Evolutionary conservation across 2,888 invertebrate genomes (phyloP).

Genomic region (Halictus ligatus): DNA sequence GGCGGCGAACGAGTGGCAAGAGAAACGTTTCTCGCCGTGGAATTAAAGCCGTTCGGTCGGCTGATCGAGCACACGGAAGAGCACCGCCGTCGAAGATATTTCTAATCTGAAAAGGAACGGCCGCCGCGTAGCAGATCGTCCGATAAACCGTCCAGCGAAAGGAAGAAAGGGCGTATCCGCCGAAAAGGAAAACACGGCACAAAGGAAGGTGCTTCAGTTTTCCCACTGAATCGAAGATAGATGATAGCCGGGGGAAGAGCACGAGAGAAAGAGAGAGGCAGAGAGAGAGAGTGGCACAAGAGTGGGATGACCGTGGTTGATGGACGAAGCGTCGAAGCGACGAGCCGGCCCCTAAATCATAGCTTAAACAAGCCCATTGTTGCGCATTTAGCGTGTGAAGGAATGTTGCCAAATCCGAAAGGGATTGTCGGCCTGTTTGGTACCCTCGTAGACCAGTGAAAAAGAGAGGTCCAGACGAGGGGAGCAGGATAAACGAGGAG

Average conservation of each 20-base stretch:
- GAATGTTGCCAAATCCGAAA: constrained; percentile 81
- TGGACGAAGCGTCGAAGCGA: constrained; percentile 69
- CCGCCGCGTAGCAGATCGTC: constrained; percentile 39
- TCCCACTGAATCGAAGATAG: constrained; percentile 74
- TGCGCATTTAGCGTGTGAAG: constrained; percentile 83
- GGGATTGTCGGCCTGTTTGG: constrained; percentile 63
- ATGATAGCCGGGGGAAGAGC: constrained; percentile 63
- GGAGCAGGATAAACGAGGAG: constrained; percentile 53
- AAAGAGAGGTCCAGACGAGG: constrained; percentile 45
- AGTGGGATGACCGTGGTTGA: constrained; percentile 65
- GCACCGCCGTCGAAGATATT: constrained; percentile 19
- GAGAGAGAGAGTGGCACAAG: constrained; percentile 33
- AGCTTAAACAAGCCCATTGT: constrained; percentile 83
- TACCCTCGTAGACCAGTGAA: constrained; percentile 51
- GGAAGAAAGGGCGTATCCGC: constrained; percentile 25
- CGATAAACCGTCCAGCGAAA: constrained; percentile 32
- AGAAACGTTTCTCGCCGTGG: neutral
- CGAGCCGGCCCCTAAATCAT: constrained; percentile 79
- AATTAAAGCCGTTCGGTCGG: constrained; percentile 5
- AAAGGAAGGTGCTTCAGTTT: constrained; percentile 71
- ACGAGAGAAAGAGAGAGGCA: neutral
- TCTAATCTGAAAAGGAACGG: constrained; percentile 28
- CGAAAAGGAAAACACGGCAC: constrained; percentile 51
- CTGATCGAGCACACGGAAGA: constrained; percentile 5
- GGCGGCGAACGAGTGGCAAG: neutral